Percentiles rank a stretch among this genome's conserved stretches.
These are phyloP conservation scores for Sturmia bella DNA, from an alignment of 2,888 invertebrate species.

Conservation along the genomic window DNA sequence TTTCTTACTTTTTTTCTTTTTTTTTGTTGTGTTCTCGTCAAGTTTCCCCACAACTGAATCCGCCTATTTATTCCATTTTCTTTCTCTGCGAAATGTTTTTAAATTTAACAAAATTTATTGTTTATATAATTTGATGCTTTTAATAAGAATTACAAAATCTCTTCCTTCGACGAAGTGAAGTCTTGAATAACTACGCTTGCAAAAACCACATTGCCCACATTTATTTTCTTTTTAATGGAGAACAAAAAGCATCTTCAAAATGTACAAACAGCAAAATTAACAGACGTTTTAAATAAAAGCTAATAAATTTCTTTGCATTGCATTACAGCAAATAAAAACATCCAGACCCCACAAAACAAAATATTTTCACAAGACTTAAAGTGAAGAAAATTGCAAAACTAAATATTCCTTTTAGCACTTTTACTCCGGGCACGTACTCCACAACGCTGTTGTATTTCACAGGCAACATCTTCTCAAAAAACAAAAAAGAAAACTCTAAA, in stretches of 20 bases:
- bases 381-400: conserved; percentile 19
- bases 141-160: background rate
- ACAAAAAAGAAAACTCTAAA: conserved; percentile 5
- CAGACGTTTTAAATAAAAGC: conserved; percentile 17
- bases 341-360: background rate
- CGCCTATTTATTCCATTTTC: too few species aligned
- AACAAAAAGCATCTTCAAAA: background rate
- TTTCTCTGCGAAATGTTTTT: too few species aligned
- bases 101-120: too few species aligned
- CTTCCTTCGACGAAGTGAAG: background rate
- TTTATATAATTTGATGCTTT: background rate
- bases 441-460: conserved; percentile 12
- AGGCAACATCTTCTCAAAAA: conserved; percentile 5
- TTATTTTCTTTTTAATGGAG: background rate
- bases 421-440: conserved; percentile 39
- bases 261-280: conserved; percentile 14
- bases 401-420: conserved; percentile 32
- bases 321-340: background rate
- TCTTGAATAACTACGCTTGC: conserved; percentile 3
- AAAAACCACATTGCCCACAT: background rate
- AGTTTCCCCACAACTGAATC: too few species aligned
- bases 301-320: conserved; percentile 8
- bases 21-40: too few species aligned
- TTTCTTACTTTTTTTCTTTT: too few species aligned
- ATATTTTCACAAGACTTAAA: conserved; percentile 17